These are phyloP conservation scores for Ectropis grisescens DNA, from an alignment of 1,140 invertebrate genomes.

Conservation along the genomic window DNA sequence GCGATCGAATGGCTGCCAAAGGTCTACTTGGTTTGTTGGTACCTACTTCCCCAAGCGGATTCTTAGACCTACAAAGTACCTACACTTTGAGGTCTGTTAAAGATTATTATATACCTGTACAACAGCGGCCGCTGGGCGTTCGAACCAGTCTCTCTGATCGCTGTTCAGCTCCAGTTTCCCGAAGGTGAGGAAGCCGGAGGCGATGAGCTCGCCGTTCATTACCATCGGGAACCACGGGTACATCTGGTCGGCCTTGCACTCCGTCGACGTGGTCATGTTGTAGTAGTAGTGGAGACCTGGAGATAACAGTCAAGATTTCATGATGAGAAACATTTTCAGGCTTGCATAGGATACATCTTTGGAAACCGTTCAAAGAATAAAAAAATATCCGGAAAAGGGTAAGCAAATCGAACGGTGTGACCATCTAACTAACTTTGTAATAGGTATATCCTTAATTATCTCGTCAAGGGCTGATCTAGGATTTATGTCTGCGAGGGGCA, in stretches of 20 bases:
- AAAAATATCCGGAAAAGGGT: too few relatives aligned
- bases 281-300: conserved; percentile 51
- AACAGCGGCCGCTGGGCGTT: conserved; percentile 15
- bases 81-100: neutral
- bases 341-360: too few relatives aligned
- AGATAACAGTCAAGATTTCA: too few relatives aligned
- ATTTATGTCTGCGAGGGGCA: too few relatives aligned
- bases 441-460: too few relatives aligned
- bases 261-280: conserved; percentile 24
- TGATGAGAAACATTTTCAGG: too few relatives aligned
- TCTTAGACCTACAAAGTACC: neutral
- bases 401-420: too few relatives aligned
- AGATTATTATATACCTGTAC: neutral
- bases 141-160: conserved; percentile 29
- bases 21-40: too few relatives aligned
- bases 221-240: conserved; percentile 34
- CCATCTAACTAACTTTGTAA: too few relatives aligned
- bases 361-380: too few relatives aligned
- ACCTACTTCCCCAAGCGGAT: neutral
- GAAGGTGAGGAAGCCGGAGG: conserved; percentile 21
- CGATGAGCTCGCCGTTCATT: conserved; percentile 20
- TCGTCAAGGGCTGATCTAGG: too few relatives aligned
- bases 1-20: too few relatives aligned
- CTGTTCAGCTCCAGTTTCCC: conserved; percentile 17
- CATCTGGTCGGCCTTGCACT: conserved; percentile 17